Conservation (phyloP, 2,797 vertebrate genomes). For the Chaetodon trifasciatus region DNA sequence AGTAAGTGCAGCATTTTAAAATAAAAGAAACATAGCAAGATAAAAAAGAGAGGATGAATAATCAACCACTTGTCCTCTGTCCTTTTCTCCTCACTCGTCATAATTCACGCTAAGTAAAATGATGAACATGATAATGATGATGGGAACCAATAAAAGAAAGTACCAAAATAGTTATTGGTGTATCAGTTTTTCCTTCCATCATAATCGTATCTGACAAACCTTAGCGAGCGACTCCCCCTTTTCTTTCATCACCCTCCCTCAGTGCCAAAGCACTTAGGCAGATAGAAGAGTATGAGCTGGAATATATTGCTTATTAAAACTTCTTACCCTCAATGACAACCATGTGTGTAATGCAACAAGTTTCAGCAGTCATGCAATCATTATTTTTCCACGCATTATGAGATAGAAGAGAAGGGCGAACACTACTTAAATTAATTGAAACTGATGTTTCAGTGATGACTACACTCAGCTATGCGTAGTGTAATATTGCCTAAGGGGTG, state of each 20-base stretch:
- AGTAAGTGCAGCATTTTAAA: conserved; percentile 37
- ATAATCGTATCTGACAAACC: conserved; percentile 19
- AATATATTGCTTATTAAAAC: conserved; percentile 17
- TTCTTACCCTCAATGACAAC: conserved; percentile 24
- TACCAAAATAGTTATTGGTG: neutral
- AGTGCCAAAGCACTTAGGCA: conserved; percentile 15
- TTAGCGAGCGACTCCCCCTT: neutral
- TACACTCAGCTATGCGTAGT: conserved; percentile 9
- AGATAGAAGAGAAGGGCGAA: conserved; percentile 21
- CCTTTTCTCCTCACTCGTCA: conserved; percentile 5
- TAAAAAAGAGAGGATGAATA: conserved; percentile 1
- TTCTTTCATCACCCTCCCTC: conserved; percentile 16
- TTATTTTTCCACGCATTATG: conserved; percentile 30
- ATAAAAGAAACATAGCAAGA: conserved; percentile 1
- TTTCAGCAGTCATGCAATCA: conserved; percentile 14
- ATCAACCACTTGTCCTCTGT: conserved; percentile 2
- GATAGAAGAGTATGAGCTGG: conserved; percentile 23
- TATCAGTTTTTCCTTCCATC: conserved; percentile 10
- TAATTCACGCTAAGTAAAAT: neutral
- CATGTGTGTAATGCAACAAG: conserved; percentile 36
- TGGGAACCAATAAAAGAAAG: neutral
- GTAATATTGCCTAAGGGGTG: conserved; percentile 11
- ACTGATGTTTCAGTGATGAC: conserved; percentile 31
- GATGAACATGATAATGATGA: neutral
- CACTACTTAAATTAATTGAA: conserved; percentile 1